phyloP scores from a whole-genome alignment of 2,888 invertebrate species.

The Imbricaverruca yamaguchii region DNA sequence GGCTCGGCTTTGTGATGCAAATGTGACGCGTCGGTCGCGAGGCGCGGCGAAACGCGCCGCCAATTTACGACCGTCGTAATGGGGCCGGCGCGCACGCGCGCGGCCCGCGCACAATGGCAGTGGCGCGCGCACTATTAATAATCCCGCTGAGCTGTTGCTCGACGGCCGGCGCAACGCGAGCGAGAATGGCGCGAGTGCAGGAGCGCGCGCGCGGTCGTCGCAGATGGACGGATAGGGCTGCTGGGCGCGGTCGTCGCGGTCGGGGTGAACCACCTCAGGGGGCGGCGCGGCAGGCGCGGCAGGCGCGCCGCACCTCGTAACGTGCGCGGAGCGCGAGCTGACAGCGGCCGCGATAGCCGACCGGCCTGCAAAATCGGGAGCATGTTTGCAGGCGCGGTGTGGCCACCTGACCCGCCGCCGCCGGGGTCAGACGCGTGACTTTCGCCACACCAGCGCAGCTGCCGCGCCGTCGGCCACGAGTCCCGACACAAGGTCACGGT shows the following conservation, averaged over 20 bases:
- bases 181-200: neutral
- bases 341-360: too few species aligned
- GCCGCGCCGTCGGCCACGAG: too few species aligned
- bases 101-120: conserved; percentile 30
- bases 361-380: too few species aligned
- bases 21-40: neutral
- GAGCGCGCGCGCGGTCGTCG: neutral
- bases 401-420: too few species aligned
- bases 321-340: too few species aligned
- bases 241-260: neutral
- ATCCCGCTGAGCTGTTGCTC: neutral
- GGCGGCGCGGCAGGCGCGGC: too few species aligned
- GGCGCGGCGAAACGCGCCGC: conserved; percentile 23
- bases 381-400: too few species aligned
- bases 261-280: neutral
- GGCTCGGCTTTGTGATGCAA: neutral
- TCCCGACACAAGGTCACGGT: too few species aligned
- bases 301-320: too few species aligned
- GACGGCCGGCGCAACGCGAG: neutral
- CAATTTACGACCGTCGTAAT: conserved; percentile 27
- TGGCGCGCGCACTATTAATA: conserved; percentile 26
- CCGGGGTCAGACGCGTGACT: too few species aligned
- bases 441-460: too few species aligned
- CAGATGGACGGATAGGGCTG: neutral
- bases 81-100: conserved; percentile 28